phyloP scores from a whole-genome alignment of 2,888 invertebrate species.

The Nomada fucata region DNA sequence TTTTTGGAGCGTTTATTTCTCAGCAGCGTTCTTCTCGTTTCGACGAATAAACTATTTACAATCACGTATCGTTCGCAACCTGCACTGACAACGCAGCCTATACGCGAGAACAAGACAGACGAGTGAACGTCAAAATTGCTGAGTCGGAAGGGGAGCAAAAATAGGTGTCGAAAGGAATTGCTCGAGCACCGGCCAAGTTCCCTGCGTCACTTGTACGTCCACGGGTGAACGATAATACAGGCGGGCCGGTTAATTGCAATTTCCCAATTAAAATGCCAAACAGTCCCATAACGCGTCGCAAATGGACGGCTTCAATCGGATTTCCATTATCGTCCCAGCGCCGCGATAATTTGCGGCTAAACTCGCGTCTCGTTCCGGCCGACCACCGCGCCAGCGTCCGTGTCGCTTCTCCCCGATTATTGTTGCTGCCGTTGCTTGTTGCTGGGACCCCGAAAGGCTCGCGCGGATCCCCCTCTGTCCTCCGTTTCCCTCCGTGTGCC shows the following conservation, averaged over 20 bases:
- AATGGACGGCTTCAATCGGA: conserved; percentile 79
- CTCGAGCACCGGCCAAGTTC: not conserved
- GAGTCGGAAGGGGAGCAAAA: too few species aligned
- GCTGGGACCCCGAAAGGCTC: conserved; percentile 39
- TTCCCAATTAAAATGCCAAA: conserved; percentile 79
- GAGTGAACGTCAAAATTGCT: too few species aligned
- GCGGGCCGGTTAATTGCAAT: conserved; percentile 76
- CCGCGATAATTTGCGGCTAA: conserved; percentile 79
- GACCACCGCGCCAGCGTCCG: conserved; percentile 50
- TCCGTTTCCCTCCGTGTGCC: not conserved
- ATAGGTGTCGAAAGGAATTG: conserved; percentile 28
- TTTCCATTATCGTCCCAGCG: conserved; percentile 80
- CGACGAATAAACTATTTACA: too few species aligned
- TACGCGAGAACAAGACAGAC: too few species aligned
- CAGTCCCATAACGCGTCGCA: conserved; percentile 71
- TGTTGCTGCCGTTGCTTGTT: conserved; percentile 59
- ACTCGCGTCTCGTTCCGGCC: conserved; percentile 66
- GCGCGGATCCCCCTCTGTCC: conserved; percentile 18
- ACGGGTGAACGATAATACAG: conserved; percentile 64
- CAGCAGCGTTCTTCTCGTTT: too few species aligned
- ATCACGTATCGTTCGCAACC: too few species aligned
- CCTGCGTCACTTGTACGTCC: not conserved
- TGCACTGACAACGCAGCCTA: too few species aligned
- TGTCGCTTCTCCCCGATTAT: conserved; percentile 39
- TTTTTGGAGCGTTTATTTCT: too few species aligned